A percentile compares a stretch with the other conserved stretches of the same genome.
Conservation (phyloP, 2,888 invertebrate species). For the Drosophila borealis region DNA sequence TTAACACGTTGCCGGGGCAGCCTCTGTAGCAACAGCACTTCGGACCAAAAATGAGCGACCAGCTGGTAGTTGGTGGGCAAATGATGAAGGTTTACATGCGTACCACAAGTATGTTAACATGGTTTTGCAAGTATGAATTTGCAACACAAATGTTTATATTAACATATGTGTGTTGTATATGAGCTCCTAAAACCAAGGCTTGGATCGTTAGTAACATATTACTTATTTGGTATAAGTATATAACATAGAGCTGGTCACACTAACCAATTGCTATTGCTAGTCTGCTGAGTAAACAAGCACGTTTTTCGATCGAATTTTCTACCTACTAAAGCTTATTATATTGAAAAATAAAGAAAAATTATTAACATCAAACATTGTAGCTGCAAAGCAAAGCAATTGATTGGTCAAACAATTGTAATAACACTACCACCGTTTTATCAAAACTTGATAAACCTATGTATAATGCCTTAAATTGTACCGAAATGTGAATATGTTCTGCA, state of each 20-base stretch:
- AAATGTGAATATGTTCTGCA: constrained; percentile 5
- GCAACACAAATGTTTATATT: not conserved
- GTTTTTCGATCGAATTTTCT: constrained; percentile 51
- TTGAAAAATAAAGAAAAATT: constrained; percentile 4
- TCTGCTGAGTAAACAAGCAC: constrained; percentile 67
- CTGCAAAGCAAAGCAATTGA: not conserved
- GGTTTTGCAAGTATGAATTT: not conserved
- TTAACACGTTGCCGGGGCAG: constrained; percentile 48
- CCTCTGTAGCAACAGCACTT: constrained; percentile 20
- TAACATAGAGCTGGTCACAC: constrained; percentile 42
- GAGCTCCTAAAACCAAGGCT: not conserved
- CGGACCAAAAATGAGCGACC: constrained; percentile 23
- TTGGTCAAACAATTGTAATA: constrained; percentile 4
- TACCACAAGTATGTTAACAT: constrained; percentile 2
- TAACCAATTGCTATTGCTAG: constrained; percentile 8
- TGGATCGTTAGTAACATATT: constrained; percentile 1
- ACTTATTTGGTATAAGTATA: constrained; percentile 10
- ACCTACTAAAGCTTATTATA: constrained; percentile 1
- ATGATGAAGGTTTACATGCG: constrained; percentile 12
- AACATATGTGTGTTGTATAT: not conserved
- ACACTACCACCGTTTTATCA: constrained; percentile 1
- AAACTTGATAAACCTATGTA: not conserved
- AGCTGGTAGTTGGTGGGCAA: constrained; percentile 31
- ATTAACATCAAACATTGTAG: constrained; percentile 1
- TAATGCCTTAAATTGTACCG: not conserved